Evolutionary conservation across 2,113 vertebrate genomes (phyloP), one percentile per base, ranked within the genome.

Genomic region (Ia io): DNA sequence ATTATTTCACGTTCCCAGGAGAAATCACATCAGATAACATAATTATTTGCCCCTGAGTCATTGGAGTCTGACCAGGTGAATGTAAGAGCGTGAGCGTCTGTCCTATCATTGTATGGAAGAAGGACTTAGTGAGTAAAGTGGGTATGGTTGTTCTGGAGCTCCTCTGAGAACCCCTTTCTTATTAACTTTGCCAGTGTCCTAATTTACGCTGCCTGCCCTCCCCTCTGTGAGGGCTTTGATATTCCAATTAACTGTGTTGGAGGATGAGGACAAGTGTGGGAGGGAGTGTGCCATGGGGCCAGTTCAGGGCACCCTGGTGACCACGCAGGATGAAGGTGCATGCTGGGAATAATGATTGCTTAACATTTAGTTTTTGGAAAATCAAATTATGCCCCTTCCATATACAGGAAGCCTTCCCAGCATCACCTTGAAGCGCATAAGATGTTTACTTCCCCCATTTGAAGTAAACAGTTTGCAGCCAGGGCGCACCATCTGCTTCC

Each of bases 1-100:
- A 91, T 90, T 95, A 35, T 96, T 97, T 97, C 80, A 93, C 49
- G 84, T 94, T 97, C 93, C 87, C 70, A 76, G 97, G 95, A 79
- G 56, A 96, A 97, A 78, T 95, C 96, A 93, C 92, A 20, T 44
- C 87, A 89, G 85, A 87, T 90, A 96, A 95, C 90, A 77, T 74
- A 95, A 96, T 95, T 91, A 6, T 70, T 97, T 92, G 73, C 32
- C 79, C 49, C 93, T 97, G 96, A 92, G 79, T 93, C 79, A 89
- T 93, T 91, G 96, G 97, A 97, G 93, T 90, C 92, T 85, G 94
- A 96, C 96, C 53, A 92, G 88, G 49, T 49, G 63, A 79, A 93
- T 40, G 92, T 96, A 97, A 97, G 96, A 97, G 97, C 96, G 67
- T 78, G 95, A 96, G 76, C 88, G 80, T 94, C 96, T 97, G 95